Evolutionary conservation across 2,888 invertebrate genomes (phyloP).

Genomic region (Chromoteleia sp.): DNA sequence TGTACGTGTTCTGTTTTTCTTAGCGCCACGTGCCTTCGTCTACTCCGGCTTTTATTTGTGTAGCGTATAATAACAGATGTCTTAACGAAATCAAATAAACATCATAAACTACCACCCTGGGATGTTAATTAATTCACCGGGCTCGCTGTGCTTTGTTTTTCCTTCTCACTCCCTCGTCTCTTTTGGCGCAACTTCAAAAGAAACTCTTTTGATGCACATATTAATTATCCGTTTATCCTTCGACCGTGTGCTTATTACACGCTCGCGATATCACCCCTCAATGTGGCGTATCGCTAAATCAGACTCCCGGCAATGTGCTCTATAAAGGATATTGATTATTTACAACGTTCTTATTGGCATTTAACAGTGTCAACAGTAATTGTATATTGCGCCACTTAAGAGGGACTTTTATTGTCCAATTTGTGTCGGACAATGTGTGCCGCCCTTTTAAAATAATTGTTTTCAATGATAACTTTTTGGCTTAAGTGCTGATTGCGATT

Average conservation of each 20-base stretch:
- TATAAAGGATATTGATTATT: constrained; percentile 66
- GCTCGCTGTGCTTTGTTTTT: constrained; percentile 33
- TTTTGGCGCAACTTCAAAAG: constrained; percentile 61
- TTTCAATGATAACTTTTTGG: constrained; percentile 10
- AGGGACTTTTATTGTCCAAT: constrained; percentile 60
- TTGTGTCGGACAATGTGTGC: constrained; percentile 38
- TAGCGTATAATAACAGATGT: constrained; percentile 80
- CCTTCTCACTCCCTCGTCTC: constrained; percentile 22
- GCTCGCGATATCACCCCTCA: constrained; percentile 53
- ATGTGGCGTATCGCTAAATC: constrained; percentile 61
- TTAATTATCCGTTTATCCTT: constrained; percentile 69
- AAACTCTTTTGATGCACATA: constrained; percentile 64
- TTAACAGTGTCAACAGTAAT: constrained; percentile 67
- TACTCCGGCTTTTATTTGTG: constrained; percentile 66
- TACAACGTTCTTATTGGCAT: constrained; percentile 64
- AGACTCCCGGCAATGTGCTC: constrained; percentile 49
- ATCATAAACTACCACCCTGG: constrained; percentile 78
- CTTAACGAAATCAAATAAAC: constrained; percentile 83
- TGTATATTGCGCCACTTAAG: constrained; percentile 64
- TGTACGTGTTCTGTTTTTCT: constrained; percentile 67
- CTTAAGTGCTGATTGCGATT: constrained; percentile 22
- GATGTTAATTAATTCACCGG: constrained; percentile 73
- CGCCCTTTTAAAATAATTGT: constrained; percentile 48
- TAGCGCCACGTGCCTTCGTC: constrained; percentile 53
- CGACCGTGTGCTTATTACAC: constrained; percentile 55